phyloP scores from a whole-genome alignment of 53 echinoderm and acorn worm genomes.

The Mesocentrotus franciscanus region DNA sequence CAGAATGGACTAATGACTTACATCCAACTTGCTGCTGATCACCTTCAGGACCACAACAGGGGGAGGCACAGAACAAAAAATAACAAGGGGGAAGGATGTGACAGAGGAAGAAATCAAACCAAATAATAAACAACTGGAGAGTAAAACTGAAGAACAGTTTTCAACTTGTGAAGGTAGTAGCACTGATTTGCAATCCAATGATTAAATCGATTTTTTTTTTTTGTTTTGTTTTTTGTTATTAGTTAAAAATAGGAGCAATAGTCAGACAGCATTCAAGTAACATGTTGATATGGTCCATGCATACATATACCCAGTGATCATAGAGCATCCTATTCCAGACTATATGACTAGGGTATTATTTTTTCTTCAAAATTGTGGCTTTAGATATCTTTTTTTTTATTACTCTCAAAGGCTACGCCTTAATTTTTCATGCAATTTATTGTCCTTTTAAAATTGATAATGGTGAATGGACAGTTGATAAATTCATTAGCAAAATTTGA shows the following conservation, averaged over 20 bases:
- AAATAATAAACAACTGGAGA: slow-evolving; percentile 9
- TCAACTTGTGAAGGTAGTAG: not conserved
- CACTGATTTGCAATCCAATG: not conserved
- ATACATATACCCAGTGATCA: not conserved
- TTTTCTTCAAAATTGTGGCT: not conserved
- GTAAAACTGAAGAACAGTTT: not conserved
- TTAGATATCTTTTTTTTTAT: not conserved
- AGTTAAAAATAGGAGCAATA: not conserved
- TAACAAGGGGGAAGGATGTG: not conserved
- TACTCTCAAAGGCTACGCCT: too few relatives aligned
- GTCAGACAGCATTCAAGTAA: not conserved
- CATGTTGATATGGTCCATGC: not conserved
- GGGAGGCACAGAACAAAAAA: slow-evolving; percentile 56
- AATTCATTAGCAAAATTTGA: not conserved
- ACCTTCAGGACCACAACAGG: slow-evolving; percentile 58
- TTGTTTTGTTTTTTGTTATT: too few relatives aligned
- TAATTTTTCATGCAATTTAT: too few relatives aligned
- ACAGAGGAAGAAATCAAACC: slow-evolving; percentile 7
- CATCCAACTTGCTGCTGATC: slow-evolving; percentile 81
- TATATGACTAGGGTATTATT: not conserved
- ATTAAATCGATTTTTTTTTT: not conserved
- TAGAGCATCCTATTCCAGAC: not conserved
- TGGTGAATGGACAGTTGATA: not conserved
- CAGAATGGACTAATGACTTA: slow-evolving; percentile 67
- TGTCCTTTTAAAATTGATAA: too few relatives aligned